Conservation (phyloP, 2,113 vertebrate genomes). For the Cyprinodon tularosa region DNA sequence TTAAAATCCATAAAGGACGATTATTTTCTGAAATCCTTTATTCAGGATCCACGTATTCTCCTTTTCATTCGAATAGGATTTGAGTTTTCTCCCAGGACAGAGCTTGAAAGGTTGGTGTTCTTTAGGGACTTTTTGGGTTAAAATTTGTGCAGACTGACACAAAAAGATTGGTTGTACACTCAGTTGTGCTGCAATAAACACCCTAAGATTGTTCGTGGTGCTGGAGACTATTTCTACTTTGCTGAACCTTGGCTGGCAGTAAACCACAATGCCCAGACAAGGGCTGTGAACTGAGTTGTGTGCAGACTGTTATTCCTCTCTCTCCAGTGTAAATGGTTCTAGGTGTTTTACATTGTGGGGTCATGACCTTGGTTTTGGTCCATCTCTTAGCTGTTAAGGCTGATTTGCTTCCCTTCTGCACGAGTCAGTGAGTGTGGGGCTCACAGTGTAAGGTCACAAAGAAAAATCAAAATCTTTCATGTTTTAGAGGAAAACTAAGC, state of each 20-base stretch:
- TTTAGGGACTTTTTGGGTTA: neutral
- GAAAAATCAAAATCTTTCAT: constrained; percentile 1
- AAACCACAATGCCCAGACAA: neutral
- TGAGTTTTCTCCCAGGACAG: neutral
- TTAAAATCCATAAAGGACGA: no score
- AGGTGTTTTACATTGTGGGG: constrained; percentile 2
- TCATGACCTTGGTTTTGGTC: constrained; percentile 18
- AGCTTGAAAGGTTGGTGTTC: neutral
- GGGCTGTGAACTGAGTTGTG: neutral
- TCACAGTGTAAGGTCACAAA: constrained; percentile 6
- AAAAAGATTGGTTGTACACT: neutral
- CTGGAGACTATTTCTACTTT: neutral
- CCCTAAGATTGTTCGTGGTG: neutral
- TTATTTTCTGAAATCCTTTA: neutral
- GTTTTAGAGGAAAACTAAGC: constrained; percentile 5
- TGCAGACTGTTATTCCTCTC: constrained; percentile 2
- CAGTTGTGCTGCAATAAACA: neutral
- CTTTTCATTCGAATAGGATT: neutral
- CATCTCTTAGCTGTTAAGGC: constrained; percentile 5
- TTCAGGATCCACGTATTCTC: neutral
- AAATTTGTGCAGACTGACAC: neutral
- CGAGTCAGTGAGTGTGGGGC: neutral
- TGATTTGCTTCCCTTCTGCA: neutral
- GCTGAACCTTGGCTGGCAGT: neutral
- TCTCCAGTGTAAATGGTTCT: neutral